A percentile compares a stretch with the other conserved stretches of the same genome.
Evolutionary conservation across 1,140 invertebrate species (phyloP).

Genomic region (Pachypeltis micranthus): DNA sequence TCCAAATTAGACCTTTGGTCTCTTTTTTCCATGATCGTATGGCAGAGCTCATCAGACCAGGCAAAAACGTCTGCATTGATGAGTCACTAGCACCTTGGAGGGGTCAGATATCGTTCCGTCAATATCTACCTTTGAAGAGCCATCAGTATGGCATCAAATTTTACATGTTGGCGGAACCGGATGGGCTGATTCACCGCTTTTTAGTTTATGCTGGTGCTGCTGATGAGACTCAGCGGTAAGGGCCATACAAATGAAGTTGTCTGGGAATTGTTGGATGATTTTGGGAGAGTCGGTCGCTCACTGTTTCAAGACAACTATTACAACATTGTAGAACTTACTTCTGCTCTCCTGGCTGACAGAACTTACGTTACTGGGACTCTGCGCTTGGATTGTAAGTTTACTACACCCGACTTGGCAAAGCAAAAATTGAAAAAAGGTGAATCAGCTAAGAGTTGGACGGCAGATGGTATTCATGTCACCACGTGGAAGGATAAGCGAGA

Average conservation of each 20-base stretch:
- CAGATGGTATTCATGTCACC: too few species aligned
- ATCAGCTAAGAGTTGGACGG: too few species aligned
- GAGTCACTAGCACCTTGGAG: too few species aligned
- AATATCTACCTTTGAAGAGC: conserved; percentile 36
- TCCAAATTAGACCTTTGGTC: too few species aligned
- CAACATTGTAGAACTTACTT: neutral
- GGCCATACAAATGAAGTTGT: conserved; percentile 15
- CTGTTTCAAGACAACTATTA: conserved; percentile 3
- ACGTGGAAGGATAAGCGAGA: too few species aligned
- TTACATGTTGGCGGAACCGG: conserved; percentile 30
- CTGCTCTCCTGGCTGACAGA: neutral
- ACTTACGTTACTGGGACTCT: neutral
- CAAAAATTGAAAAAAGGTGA: too few species aligned
- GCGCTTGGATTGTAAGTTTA: too few species aligned
- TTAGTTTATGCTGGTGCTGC: conserved; percentile 28
- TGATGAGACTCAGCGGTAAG: conserved; percentile 3
- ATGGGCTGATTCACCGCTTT: conserved; percentile 27
- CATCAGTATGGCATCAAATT: conserved; percentile 35
- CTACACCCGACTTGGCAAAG: too few species aligned
- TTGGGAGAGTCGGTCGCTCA: conserved; percentile 23
- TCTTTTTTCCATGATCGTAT: too few species aligned
- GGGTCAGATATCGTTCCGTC: conserved; percentile 32
- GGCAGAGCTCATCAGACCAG: too few species aligned
- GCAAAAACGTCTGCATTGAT: too few species aligned
- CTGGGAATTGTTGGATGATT: conserved; percentile 19